Evolutionary conservation across 2,888 invertebrate genomes (phyloP), one percentile per base, ranked within the genome.

Genomic region (Stictocephala bisonia): DNA sequence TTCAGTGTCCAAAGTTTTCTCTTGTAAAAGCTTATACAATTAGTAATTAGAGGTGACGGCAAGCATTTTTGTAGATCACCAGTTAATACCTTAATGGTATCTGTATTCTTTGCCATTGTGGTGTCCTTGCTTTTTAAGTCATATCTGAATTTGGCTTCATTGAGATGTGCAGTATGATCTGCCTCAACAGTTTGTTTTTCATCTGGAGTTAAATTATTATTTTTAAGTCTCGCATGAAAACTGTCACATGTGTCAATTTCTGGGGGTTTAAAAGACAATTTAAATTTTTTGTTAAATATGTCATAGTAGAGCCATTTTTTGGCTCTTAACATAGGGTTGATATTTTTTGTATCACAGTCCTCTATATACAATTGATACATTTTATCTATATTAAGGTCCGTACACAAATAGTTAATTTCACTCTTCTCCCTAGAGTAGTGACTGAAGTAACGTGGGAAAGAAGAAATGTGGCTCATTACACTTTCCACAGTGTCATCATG

Each of bases 171-270:
- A 44, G 41, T 24, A 41, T 60, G 35, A 31, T 60, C 15, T 15
- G 11, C 22, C 35, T 24, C 35, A 40, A 60, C 35, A 31, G 20
- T n/a, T 15, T n/a, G 3, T 13, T 27, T 60, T 11, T 35, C 31
- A n/a, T 7, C 40, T 60, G 31, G 15, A 60, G 7, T 15, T 35
- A 60, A 29, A 71, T 44, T 40, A n/a, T n/a, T n/a, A 60, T 40
- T n/a, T 60, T 71, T 60, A 6, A 71, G 27, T 18, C 44, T 13
- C 24, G 71, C 71, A 44, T 31, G 31, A 48, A 58, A 70, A 50
- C 35, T 24, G 20, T 70, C 73, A 64, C 73, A 69, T 27, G 69
- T 73, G 35, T 73, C 70, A 58, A 51, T 64, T 64, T 64, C 70
- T 31, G 70, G 70, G 41, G 64, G 50, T 24, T 73, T 73, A 41